These are phyloP conservation scores for Cavia porcellus DNA, from an alignment of 2,113 vertebrate genomes.

Conservation along the genomic window DNA sequence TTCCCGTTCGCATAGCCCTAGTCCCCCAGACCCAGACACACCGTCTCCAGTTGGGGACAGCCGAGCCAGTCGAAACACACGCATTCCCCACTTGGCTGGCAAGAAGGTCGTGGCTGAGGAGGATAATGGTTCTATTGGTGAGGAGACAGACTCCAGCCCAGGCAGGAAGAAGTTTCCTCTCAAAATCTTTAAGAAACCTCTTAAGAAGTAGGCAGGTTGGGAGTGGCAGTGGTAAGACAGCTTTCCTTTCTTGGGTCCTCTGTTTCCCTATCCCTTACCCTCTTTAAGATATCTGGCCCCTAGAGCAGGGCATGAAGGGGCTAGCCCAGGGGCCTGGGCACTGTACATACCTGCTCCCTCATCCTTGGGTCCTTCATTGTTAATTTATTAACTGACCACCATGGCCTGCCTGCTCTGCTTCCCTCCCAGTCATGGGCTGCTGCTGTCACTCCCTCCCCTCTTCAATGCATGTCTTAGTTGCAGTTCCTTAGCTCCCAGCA, in stretches of 20 bases:
- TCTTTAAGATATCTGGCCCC: constrained; percentile 48
- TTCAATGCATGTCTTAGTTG: constrained; percentile 84
- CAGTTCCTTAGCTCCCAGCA: constrained; percentile 65
- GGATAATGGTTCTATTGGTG: constrained; percentile 95
- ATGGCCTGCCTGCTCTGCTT: constrained; percentile 70
- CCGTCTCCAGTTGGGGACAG: constrained; percentile 91
- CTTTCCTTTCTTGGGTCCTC: constrained; percentile 69
- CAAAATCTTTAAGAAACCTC: constrained; percentile 98
- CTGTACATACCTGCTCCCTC: constrained; percentile 73
- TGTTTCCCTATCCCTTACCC: constrained; percentile 50
- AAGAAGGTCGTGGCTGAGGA: constrained; percentile 96
- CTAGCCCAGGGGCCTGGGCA: constrained; percentile 62
- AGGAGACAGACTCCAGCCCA: constrained; percentile 95
- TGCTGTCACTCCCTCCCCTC: constrained; percentile 63
- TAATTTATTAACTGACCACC: constrained; percentile 88
- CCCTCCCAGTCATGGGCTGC: constrained; percentile 69
- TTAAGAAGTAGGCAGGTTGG: constrained; percentile 91
- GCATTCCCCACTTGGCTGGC: constrained; percentile 95
- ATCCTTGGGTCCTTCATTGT: constrained; percentile 78
- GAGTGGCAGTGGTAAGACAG: constrained; percentile 62
- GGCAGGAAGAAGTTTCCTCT: constrained; percentile 98
- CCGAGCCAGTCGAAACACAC: constrained; percentile 89
- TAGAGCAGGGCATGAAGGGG: constrained; percentile 47
- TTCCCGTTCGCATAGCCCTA: constrained; percentile 95
- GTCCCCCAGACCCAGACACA: constrained; percentile 96